Percentiles rank a stretch among this genome's conserved stretches.
Evolutionary conservation across 2,113 vertebrate genomes (phyloP).

Genomic region (Entosphenus tridentatus): DNA sequence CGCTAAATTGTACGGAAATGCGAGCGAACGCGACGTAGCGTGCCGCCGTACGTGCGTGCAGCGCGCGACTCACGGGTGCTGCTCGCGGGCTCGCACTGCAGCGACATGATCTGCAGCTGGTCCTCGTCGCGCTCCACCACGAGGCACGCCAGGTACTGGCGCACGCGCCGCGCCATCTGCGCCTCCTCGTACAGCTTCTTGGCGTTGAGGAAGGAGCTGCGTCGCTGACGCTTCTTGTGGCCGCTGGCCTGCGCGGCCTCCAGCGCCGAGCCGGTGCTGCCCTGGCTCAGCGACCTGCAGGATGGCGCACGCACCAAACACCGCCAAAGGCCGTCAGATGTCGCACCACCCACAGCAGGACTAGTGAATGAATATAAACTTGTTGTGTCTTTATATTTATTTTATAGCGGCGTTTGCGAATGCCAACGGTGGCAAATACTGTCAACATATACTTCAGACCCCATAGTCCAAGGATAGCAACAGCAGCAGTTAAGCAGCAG

Average conservation of each 20-base stretch:
- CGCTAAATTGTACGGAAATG: no score
- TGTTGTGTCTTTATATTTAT: no score
- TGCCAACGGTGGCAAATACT: no score
- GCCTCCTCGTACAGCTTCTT: slow-evolving; percentile 94
- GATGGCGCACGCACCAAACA: not conserved
- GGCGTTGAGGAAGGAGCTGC: slow-evolving; percentile 76
- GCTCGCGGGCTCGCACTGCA: slow-evolving; percentile 71
- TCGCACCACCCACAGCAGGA: no score
- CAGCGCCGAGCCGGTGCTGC: slow-evolving; percentile 87
- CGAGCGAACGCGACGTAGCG: no score
- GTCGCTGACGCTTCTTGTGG: slow-evolving; percentile 68
- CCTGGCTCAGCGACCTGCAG: slow-evolving; percentile 74
- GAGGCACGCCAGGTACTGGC: slow-evolving; percentile 75
- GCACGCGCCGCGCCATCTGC: slow-evolving; percentile 85
- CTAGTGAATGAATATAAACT: no score
- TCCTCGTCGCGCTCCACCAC: slow-evolving; percentile 66
- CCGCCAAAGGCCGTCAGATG: not conserved
- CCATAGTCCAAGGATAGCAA: no score
- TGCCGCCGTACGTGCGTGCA: no score
- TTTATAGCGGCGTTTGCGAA: no score
- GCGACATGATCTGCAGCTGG: slow-evolving; percentile 58
- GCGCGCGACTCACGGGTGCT: slow-evolving; percentile 44
- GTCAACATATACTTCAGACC: no score
- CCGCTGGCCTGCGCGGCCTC: slow-evolving; percentile 52
- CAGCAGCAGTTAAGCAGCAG: no score